A percentile compares a stretch with the other conserved stretches of the same genome.
Evolutionary conservation across 2,888 invertebrate species (phyloP).

Genomic region (Blomia tropicalis): DNA sequence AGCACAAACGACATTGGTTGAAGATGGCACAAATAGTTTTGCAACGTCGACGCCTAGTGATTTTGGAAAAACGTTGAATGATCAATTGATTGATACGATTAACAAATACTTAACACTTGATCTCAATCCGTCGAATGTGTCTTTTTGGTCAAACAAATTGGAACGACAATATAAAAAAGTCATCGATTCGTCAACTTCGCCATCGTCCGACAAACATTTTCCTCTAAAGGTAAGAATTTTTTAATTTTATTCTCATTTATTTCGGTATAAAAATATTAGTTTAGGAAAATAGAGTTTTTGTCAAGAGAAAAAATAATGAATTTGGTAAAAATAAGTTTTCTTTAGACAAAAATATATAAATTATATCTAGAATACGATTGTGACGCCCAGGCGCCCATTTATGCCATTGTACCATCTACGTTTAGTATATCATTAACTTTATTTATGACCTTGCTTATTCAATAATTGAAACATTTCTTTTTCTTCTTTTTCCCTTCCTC

Average conservation of each 20-base stretch:
- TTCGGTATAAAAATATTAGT: too few species aligned
- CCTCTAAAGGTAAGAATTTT: not conserved
- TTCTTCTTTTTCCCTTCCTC: not conserved
- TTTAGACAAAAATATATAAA: too few species aligned
- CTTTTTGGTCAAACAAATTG: not conserved
- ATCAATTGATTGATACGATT: not conserved
- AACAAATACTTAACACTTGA: not conserved
- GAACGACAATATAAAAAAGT: not conserved
- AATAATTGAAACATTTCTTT: not conserved
- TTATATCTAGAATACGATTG: too few species aligned
- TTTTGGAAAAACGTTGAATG: not conserved
- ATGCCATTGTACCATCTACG: too few species aligned
- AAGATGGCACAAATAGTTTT: not conserved
- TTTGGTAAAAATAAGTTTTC: too few species aligned
- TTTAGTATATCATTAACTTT: not conserved
- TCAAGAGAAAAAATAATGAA: too few species aligned
- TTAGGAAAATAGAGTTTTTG: too few species aligned
- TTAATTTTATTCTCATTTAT: too few species aligned
- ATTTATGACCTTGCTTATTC: not conserved
- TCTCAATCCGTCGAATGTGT: not conserved
- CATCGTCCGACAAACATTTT: not conserved
- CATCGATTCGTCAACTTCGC: not conserved
- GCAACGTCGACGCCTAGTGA: not conserved
- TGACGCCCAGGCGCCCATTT: too few species aligned
- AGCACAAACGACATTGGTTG: not conserved